Base-by-base conservation (phyloP, 2,888 invertebrate genomes). In the Ophion ellenae region DNA sequence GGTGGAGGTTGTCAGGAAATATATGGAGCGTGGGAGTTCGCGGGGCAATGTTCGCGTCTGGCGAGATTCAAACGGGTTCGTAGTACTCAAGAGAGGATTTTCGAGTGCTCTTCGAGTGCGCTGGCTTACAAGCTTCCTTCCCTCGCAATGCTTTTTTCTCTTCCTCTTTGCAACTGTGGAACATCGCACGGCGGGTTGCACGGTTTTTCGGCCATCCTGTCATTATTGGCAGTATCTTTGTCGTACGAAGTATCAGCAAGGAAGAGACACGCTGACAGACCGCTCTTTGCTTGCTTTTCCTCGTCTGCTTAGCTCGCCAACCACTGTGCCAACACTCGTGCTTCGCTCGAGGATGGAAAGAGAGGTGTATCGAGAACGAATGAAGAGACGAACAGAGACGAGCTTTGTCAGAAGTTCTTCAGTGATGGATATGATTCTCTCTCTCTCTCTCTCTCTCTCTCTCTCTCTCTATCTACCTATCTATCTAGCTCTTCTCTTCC, bases 91-190 rank as follows among this genome's bases (percentile, higher is more conserved):
- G 88, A 82, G 89, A 88, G 82, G 89, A 71, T 79, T 90, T 90
- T 92, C 91, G 87, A 92, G 91, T 92, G 90, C 91, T 90, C 91
- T 88, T 91, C 89, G 91, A 92, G 92, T 90, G 90, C 87, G 89
- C 90, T 90, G 14, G 81, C 63, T 47, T 67, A 71, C n/a, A 45
- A 24, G 61, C 32, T 63, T 75, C 57, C 32, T 28, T 66, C 70
- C 28, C 45, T 20, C 24, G 53, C 57, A 28, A 36, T 36, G 47
- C 67, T 32, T 32, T 20, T 53, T 14, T 17, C 66, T 64, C 67
- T 20, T 11, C n/a, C 20, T 36, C 36, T 47, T 4, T 14, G 61
- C 36, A 59, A 32, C 24, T 80, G 45, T 59, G 36, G 28, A 17
- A 45, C 40, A 63, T 63, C 14, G 40, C 59, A 53, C 57, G 28